phyloP scores from a whole-genome alignment of 2,797 vertebrate species.

The Discoglossus pictus region DNA sequence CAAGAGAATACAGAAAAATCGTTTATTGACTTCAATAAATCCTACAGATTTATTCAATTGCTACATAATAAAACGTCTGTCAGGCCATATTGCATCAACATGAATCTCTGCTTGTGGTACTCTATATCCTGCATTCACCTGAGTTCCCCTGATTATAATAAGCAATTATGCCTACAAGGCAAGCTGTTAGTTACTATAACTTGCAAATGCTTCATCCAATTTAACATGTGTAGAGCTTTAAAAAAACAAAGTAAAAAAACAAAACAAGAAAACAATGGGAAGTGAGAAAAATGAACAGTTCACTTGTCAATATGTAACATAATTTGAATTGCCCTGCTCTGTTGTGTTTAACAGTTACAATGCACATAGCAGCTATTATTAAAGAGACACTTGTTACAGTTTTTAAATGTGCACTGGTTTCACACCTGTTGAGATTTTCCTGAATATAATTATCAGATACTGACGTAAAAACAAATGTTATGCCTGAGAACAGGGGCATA shows the following conservation, averaged over 20 bases:
- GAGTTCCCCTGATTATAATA: conserved; percentile 6
- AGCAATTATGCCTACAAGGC: conserved; percentile 11
- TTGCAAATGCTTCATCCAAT: conserved; percentile 16
- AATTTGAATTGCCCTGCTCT: conserved; percentile 14
- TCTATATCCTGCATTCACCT: conserved; percentile 19
- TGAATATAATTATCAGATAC: too few species aligned
- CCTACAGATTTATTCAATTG: conserved; percentile 28
- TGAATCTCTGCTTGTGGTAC: conserved; percentile 25
- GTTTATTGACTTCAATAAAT: conserved; percentile 25
- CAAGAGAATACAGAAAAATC: conserved; percentile 1
- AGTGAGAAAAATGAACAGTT: conserved; percentile 6
- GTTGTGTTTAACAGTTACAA: conserved; percentile 18
- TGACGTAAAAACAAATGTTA: too few species aligned
- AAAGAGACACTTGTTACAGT: conserved; percentile 24
- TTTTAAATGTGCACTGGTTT: conserved; percentile 3
- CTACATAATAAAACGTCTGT: conserved; percentile 27
- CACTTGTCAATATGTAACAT: conserved; percentile 14
- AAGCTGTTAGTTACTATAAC: conserved; percentile 2
- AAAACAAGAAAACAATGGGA: neutral
- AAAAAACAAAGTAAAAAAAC: too few species aligned
- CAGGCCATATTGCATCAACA: conserved; percentile 24
- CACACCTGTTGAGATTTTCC: too few species aligned
- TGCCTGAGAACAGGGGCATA: too few species aligned
- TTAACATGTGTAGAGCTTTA: neutral
- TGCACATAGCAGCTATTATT: conserved; percentile 29